Percentiles rank a stretch among this genome's conserved stretches.
phyloP scores from a whole-genome alignment of 2,888 invertebrate species.

The Opisthograptis luteolata region DNA sequence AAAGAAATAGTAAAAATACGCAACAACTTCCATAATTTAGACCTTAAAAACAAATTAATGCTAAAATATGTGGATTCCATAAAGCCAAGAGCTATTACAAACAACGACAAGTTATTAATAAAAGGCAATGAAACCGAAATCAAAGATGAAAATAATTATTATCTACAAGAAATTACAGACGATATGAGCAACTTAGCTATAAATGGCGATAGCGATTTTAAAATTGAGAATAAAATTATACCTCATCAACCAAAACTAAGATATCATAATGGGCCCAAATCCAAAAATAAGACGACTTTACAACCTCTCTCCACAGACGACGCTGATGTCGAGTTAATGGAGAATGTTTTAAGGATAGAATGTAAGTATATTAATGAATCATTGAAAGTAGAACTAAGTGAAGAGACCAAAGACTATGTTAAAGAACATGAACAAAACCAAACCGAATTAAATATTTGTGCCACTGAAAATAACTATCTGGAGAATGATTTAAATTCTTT shows the following conservation, averaged over 20 bases:
- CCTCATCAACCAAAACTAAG: constrained; percentile 35
- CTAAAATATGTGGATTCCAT: constrained; percentile 48
- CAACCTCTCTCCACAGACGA: constrained; percentile 17
- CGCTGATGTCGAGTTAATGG: constrained; percentile 18
- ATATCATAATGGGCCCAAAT: constrained; percentile 31
- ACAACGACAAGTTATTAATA: constrained; percentile 38
- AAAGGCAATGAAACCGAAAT: constrained; percentile 43
- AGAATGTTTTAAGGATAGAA: constrained; percentile 43
- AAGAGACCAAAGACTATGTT: constrained; percentile 17
- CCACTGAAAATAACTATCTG: constrained; percentile 13
- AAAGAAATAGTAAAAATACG: constrained; percentile 64
- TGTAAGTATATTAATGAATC: constrained; percentile 37
- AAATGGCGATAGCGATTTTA: constrained; percentile 57
- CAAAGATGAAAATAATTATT: constrained; percentile 45
- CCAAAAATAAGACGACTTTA: constrained; percentile 21
- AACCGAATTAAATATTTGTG: constrained; percentile 11
- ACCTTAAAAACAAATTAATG: constrained; percentile 60
- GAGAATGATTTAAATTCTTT: constrained; percentile 63
- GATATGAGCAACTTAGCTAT: constrained; percentile 53
- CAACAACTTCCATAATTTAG: constrained; percentile 57
- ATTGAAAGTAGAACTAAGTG: constrained; percentile 15
- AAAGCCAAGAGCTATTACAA: constrained; percentile 39
- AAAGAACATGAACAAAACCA: constrained; percentile 20
- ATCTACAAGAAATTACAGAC: constrained; percentile 46
- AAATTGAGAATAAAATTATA: constrained; percentile 47